A percentile compares a stretch with the other conserved stretches of the same genome.
These are phyloP conservation scores for Rhamnusium bicolor DNA, from an alignment of 2,888 invertebrate species.

Conservation along the genomic window DNA sequence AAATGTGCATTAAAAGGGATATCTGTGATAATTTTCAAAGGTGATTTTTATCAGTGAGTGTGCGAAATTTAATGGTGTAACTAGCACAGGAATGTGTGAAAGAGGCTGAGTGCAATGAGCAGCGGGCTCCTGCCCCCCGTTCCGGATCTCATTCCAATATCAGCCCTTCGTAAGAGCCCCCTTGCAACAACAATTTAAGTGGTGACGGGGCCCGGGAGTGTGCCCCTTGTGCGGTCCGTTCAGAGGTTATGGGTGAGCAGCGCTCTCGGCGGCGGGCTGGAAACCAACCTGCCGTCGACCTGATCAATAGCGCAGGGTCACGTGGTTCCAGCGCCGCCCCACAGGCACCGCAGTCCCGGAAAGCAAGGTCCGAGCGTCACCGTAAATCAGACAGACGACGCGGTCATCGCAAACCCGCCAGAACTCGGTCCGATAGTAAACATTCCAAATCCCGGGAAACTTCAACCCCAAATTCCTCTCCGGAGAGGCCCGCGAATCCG, in stretches of 20 bases:
- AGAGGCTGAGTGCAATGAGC: constrained; percentile 65
- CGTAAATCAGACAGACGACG: constrained; percentile 71
- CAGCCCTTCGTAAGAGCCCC: constrained; percentile 65
- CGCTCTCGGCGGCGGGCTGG: constrained; percentile 68
- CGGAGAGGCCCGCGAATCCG: constrained; percentile 73
- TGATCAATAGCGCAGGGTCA: constrained; percentile 71
- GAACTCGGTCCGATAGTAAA: constrained; percentile 47
- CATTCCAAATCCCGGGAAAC: constrained; percentile 48
- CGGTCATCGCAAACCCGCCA: constrained; percentile 65
- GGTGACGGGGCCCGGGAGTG: constrained; percentile 60
- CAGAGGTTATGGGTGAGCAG: constrained; percentile 70
- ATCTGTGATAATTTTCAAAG: constrained; percentile 19
- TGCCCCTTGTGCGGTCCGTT: constrained; percentile 61
- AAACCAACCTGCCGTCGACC: constrained; percentile 66
- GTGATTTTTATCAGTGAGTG: constrained; percentile 23
- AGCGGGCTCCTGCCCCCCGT: constrained; percentile 70
- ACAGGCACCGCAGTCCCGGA: constrained; percentile 69
- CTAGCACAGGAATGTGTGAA: constrained; percentile 51
- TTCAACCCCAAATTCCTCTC: constrained; percentile 57
- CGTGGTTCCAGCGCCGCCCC: constrained; percentile 68
- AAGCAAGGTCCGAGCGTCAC: constrained; percentile 70
- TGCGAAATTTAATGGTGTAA: constrained; percentile 28
- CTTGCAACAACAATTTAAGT: constrained; percentile 50
- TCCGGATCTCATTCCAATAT: constrained; percentile 70
- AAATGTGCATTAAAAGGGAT: constrained; percentile 17